Evolutionary conservation across 2,113 vertebrate species (phyloP), one percentile per base, ranked within the genome.

Genomic region (Cyanocitta stelleri): DNA sequence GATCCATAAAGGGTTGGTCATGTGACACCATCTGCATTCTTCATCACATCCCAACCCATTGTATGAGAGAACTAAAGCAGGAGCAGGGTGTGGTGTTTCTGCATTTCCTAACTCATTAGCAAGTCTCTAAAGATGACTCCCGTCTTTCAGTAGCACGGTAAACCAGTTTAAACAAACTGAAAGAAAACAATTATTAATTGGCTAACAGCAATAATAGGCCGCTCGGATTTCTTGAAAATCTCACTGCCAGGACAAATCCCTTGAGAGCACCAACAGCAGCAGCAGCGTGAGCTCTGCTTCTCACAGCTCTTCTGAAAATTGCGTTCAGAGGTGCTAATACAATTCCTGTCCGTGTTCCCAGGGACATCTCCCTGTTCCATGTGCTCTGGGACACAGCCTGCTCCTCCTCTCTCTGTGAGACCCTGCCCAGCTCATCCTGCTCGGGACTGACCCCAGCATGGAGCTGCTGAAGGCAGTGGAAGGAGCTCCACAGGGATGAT

Each of bases 61-160:
- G 90, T 92, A 63, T 2, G 56, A 48, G 35, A 68, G 89, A 90
- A 92, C 66, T 74, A 80, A 90, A 96, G 87, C 72, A 76, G 80
- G 79, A 17, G 23, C 59, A 95, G 96, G 96, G 94, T 41, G 94
- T 95, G 94, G 94, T 49, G 80, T 55, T 84, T 95, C 61, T 96
- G 89, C 76, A 41, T 95, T 96, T 95, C 94, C 91, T 84, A 89
- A 87, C 72, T 90, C 77, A 49, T 95, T 56, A 88, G 62, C 75
- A 26, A 82, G 49, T 44, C 39, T 33, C 72, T 76, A 16, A 46
- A 63, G 37, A 62, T 55, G 32, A 37, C 18, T 75, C 48, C 76
- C 55, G 56, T 26, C 82, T 62, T 67, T 27, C 37, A 32, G 51
- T 11, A 80, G 27, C 16, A 1, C 13, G 24, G 68, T 27, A 55